A percentile compares a stretch with the other conserved stretches of the same genome.
Conservation (phyloP, 2,113 vertebrate species). For the Tretioscincus oriximinensis region DNA sequence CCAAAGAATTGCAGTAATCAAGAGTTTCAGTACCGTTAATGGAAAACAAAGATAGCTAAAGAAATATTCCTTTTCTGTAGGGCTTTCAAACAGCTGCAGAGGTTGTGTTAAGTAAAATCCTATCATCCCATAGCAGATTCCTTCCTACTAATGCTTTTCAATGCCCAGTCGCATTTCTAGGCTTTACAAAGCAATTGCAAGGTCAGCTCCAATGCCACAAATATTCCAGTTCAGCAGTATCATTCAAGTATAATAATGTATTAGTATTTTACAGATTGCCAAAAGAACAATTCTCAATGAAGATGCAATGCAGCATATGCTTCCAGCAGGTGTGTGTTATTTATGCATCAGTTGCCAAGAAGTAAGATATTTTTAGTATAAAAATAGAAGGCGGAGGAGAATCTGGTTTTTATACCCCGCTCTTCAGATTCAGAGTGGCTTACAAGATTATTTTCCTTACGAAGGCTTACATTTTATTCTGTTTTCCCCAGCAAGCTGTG, state of each 20-base stretch:
- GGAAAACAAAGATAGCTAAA: conserved; percentile 22
- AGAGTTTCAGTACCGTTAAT: conserved; percentile 22
- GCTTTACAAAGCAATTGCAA: conserved; percentile 61
- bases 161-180: conserved; percentile 55
- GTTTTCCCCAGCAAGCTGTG: too few relatives aligned
- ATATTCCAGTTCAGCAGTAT: conserved; percentile 54
- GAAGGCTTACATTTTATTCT: too few relatives aligned
- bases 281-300: conserved; percentile 28
- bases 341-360: not conserved
- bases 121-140: conserved; percentile 45
- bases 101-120: conserved; percentile 63
- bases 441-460: too few relatives aligned
- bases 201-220: conserved; percentile 48
- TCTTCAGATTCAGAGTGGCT: too few relatives aligned
- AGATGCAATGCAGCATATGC: conserved; percentile 21
- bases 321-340: not conserved
- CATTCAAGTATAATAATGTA: conserved; percentile 41
- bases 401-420: too few relatives aligned
- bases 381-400: not conserved
- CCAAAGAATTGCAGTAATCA: conserved; percentile 34
- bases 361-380: not conserved
- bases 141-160: conserved; percentile 62
- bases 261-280: conserved; percentile 34
- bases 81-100: conserved; percentile 60
- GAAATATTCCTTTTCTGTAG: conserved; percentile 52